Conservation (phyloP, 2,888 invertebrate genomes). For the Mythimna ferrago region DNA sequence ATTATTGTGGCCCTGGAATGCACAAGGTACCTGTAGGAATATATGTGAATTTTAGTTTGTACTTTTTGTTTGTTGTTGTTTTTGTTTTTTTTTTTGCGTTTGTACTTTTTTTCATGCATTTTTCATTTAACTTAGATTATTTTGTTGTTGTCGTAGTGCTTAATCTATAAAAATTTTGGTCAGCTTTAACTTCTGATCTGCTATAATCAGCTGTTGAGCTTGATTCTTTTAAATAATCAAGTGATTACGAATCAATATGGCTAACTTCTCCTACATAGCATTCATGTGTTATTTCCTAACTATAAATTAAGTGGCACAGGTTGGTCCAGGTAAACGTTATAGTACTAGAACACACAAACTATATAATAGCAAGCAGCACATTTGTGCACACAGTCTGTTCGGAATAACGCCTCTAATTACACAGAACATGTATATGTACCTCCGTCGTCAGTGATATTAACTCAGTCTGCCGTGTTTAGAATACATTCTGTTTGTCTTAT, state of each 20-base stretch:
- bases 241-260: background rate
- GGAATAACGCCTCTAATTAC: conserved; percentile 9
- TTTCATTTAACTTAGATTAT: too few relatives aligned
- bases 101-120: too few relatives aligned
- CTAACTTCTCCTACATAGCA: background rate
- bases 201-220: too few relatives aligned
- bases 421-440: conserved; percentile 8
- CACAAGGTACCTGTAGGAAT: too few relatives aligned
- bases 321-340: conserved; percentile 6
- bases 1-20: too few relatives aligned
- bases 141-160: too few relatives aligned
- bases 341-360: conserved; percentile 20
- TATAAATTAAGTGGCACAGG: conserved; percentile 24
- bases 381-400: conserved; percentile 31
- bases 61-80: too few relatives aligned
- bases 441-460: conserved; percentile 30
- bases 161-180: background rate
- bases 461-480: conserved; percentile 28
- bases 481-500: conserved; percentile 33
- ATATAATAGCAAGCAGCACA: conserved; percentile 18
- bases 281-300: conserved; percentile 6
- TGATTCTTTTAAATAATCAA: background rate
- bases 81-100: too few relatives aligned
- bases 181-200: background rate
- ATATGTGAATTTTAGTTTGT: too few relatives aligned